Conservation (phyloP, 2,888 invertebrate species). For the Germaria angustata region DNA sequence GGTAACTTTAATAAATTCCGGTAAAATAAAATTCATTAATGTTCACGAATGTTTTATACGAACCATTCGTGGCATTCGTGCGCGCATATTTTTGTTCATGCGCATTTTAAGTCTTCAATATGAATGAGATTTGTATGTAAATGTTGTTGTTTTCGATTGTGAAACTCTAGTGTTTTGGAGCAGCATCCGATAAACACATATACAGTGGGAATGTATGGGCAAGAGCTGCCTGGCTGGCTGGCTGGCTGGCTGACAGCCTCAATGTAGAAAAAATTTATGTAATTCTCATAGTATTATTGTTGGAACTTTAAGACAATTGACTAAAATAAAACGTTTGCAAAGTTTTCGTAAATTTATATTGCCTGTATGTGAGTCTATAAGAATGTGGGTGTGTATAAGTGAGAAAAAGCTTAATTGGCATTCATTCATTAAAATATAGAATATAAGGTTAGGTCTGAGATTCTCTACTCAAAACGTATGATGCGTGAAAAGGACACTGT, state of each 20-base stretch:
- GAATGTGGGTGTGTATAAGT: background rate
- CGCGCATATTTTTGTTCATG: conserved; percentile 36
- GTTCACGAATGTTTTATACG: background rate
- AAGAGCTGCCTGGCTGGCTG: background rate
- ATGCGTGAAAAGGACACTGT: background rate
- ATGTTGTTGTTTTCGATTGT: background rate
- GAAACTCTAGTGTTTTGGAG: background rate
- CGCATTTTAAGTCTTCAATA: conserved; percentile 18
- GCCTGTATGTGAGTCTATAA: background rate
- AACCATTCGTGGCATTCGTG: background rate
- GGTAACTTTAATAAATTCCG: background rate
- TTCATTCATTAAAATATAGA: conserved; percentile 71
- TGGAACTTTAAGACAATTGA: conserved; percentile 12
- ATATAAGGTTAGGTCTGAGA: conserved; percentile 61
- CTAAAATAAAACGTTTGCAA: conserved; percentile 10
- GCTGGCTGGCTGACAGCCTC: background rate
- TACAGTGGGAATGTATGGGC: background rate
- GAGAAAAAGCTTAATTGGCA: conserved; percentile 66
- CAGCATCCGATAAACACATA: conserved; percentile 12
- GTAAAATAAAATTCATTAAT: conserved; percentile 37
- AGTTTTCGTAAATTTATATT: background rate
- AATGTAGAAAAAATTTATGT: background rate
- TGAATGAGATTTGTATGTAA: conserved; percentile 53
- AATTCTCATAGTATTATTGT: conserved; percentile 35
- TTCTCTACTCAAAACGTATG: background rate